Evolutionary conservation across 2,113 vertebrate species (phyloP).

Genomic region (Megaceryle maxima): DNA sequence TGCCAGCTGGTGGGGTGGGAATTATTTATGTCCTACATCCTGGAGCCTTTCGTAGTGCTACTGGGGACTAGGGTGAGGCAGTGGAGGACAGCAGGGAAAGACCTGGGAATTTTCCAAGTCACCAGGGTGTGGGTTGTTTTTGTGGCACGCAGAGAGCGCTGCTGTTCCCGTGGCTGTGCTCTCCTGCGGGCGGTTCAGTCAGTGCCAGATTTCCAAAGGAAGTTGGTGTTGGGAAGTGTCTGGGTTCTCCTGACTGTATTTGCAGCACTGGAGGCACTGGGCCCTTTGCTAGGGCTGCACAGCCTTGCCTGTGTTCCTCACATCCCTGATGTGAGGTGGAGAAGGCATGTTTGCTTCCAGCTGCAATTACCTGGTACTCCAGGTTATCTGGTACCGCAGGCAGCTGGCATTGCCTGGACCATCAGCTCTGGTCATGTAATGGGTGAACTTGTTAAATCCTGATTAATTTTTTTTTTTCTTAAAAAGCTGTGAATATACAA

Average conservation of each 20-base stretch:
- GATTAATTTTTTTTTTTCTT: not conserved
- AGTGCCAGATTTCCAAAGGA: conserved; percentile 39
- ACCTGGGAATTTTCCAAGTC: not conserved
- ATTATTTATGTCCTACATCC: not conserved
- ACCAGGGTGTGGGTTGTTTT: not conserved
- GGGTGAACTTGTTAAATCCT: not conserved
- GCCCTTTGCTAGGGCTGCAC: not conserved
- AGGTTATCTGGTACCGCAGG: not conserved
- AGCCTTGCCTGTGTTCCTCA: not conserved
- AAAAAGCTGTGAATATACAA: rapidly evolving
- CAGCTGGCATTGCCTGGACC: not conserved
- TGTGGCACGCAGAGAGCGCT: not conserved
- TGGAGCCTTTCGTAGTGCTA: not conserved
- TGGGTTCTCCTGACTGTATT: not conserved
- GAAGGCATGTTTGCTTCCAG: not conserved
- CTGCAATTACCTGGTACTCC: not conserved
- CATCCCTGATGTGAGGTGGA: not conserved
- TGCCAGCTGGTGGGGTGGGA: not conserved
- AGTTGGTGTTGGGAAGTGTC: not conserved
- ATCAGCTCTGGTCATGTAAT: not conserved
- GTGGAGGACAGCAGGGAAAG: not conserved
- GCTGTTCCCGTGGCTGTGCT: not conserved
- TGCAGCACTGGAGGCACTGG: not conserved
- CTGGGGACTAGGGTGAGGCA: not conserved
- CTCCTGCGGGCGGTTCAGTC: not conserved